These are phyloP conservation scores for Rhinatrema bivittatum DNA, from an alignment of 2,797 vertebrate species.

Conservation along the genomic window DNA sequence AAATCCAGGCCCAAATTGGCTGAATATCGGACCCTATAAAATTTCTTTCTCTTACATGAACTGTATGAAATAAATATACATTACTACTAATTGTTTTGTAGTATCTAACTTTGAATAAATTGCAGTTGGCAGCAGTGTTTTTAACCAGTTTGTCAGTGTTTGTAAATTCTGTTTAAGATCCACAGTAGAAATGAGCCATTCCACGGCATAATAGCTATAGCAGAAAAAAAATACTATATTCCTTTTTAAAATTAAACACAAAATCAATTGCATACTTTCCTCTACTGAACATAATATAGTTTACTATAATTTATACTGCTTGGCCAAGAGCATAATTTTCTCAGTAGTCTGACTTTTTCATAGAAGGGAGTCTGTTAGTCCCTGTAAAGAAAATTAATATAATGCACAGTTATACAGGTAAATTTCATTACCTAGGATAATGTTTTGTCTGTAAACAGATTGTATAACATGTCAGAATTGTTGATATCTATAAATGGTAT, in stretches of 20 bases:
- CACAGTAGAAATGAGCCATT: slow-evolving; percentile 26
- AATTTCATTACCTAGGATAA: background rate
- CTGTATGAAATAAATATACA: background rate
- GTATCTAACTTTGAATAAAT: slow-evolving; percentile 6
- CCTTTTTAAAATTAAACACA: slow-evolving; percentile 11
- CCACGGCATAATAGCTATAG: slow-evolving; percentile 14
- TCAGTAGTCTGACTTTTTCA: background rate
- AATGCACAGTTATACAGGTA: background rate
- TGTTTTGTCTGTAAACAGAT: too few species aligned
- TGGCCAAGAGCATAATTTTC: background rate
- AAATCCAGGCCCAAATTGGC: too few species aligned
- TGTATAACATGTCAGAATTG: too few species aligned
- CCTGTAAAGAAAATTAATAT: background rate
- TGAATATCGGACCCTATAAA: too few species aligned
- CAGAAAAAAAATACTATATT: slow-evolving; percentile 18
- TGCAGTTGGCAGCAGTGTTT: slow-evolving; percentile 23
- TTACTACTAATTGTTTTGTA: slow-evolving; percentile 8
- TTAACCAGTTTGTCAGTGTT: slow-evolving; percentile 22
- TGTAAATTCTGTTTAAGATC: slow-evolving; percentile 21
- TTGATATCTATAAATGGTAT: too few species aligned
- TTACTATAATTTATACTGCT: background rate
- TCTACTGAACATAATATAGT: slow-evolving; percentile 1
- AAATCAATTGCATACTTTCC: slow-evolving; percentile 16
- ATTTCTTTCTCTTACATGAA: background rate
- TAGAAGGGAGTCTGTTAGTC: background rate